phyloP scores from a whole-genome alignment of 2,888 invertebrate genomes.

The Caradrina clavipalpis region DNA sequence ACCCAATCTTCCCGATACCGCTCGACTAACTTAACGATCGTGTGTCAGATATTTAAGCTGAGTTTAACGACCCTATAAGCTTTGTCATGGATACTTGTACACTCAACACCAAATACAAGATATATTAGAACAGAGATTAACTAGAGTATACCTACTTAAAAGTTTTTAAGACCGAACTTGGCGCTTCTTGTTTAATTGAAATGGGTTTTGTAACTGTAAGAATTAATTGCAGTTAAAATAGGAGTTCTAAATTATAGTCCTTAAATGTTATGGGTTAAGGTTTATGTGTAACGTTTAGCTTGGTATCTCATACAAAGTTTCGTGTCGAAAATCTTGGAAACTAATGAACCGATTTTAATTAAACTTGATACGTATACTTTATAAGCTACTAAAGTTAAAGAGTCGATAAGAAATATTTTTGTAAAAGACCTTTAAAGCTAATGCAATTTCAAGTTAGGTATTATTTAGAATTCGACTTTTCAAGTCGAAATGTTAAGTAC shows the following conservation, averaged over 20 bases:
- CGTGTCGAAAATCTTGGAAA: too few relatives aligned
- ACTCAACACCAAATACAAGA: conserved; percentile 56
- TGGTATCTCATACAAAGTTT: background rate
- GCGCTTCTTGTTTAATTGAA: background rate
- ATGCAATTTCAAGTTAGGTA: too few relatives aligned
- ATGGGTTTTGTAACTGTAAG: background rate
- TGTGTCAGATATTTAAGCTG: conserved; percentile 75
- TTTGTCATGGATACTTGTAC: conserved; percentile 69
- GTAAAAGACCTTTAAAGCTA: too few relatives aligned
- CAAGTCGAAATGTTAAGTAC: too few relatives aligned
- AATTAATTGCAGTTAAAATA: conserved; percentile 2
- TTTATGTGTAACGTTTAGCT: background rate
- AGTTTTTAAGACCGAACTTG: conserved; percentile 11
- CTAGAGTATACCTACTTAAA: background rate
- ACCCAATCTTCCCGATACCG: conserved; percentile 33
- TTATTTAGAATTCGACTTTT: too few relatives aligned
- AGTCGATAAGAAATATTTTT: too few relatives aligned
- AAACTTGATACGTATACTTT: too few relatives aligned
- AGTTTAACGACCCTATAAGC: conserved; percentile 75
- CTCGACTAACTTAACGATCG: conserved; percentile 66
- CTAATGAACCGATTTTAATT: too few relatives aligned
- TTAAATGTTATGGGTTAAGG: background rate
- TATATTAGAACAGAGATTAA: conserved; percentile 45
- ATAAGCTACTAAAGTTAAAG: too few relatives aligned
- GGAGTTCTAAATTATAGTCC: background rate